Percentiles rank a stretch among this genome's conserved stretches.
These are phyloP conservation scores for Emydocephalus ijimae DNA, from an alignment of 2,113 vertebrate genomes.

Conservation along the genomic window DNA sequence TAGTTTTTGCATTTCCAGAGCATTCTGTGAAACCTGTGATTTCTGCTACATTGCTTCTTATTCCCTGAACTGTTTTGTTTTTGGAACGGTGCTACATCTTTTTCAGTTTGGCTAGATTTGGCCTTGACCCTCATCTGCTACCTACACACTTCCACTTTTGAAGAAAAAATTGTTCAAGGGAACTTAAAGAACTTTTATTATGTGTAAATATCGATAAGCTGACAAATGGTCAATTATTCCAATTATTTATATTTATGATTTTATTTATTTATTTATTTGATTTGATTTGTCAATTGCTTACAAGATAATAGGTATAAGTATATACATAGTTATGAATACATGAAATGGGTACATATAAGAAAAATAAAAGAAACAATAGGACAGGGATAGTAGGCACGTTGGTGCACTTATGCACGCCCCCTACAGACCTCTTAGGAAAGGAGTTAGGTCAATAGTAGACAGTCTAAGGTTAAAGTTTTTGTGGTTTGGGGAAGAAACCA, in stretches of 20 bases:
- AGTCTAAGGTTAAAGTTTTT: too few relatives aligned
- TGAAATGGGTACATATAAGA: too few relatives aligned
- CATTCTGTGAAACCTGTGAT: neutral
- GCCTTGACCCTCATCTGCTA: neutral
- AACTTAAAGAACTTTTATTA: neutral
- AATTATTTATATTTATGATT: neutral
- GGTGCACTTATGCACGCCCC: too few relatives aligned
- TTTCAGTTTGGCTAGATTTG: neutral
- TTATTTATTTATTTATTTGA: too few relatives aligned
- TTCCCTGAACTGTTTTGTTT: neutral
- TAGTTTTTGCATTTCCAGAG: neutral
- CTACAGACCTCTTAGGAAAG: too few relatives aligned
- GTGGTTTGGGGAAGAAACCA: too few relatives aligned
- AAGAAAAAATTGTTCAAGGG: neutral
- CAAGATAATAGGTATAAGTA: too few relatives aligned
- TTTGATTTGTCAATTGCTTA: too few relatives aligned
- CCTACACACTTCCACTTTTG: neutral
- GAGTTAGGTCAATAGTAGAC: too few relatives aligned
- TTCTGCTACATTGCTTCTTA: neutral
- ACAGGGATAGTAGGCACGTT: too few relatives aligned
- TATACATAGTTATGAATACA: too few relatives aligned
- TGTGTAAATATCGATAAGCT: neutral
- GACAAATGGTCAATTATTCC: neutral
- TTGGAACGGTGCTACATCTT: neutral
- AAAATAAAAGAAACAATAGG: too few relatives aligned